These are phyloP conservation scores for Pungitius pungitius DNA, from an alignment of 2,113 vertebrate genomes.

Conservation along the genomic window DNA sequence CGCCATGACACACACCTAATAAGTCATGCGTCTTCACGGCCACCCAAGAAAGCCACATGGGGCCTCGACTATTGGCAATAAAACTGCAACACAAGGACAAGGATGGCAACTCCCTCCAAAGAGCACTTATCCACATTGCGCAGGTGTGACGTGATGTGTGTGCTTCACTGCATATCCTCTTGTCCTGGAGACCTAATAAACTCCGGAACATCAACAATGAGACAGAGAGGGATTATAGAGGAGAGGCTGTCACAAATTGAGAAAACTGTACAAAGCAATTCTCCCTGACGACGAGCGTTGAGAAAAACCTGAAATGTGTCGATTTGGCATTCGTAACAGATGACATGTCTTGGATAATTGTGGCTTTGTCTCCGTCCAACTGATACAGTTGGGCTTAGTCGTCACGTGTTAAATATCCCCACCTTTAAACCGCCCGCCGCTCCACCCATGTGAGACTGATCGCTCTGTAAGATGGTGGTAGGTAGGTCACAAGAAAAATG, in stretches of 20 bases:
- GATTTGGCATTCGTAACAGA: neutral
- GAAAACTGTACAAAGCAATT: neutral
- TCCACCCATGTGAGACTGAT: too few species aligned
- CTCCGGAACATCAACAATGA: conserved; percentile 29
- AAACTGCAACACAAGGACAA: conserved; percentile 30
- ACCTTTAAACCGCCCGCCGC: too few species aligned
- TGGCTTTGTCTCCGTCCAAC: neutral
- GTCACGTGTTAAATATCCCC: neutral
- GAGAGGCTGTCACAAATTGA: neutral
- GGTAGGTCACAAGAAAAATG: too few species aligned
- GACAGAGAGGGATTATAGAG: neutral
- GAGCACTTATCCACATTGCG: conserved; percentile 15
- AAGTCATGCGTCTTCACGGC: conserved; percentile 21
- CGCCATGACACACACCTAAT: conserved; percentile 29
- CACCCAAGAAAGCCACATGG: conserved; percentile 26
- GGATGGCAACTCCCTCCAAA: conserved; percentile 28
- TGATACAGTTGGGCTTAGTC: neutral
- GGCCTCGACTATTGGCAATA: neutral
- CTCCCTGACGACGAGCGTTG: neutral
- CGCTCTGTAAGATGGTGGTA: too few species aligned
- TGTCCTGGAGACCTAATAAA: conserved; percentile 26
- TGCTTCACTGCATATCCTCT: conserved; percentile 15
- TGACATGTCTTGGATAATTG: neutral
- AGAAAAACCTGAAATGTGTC: neutral
- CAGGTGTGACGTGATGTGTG: conserved; percentile 19